Base-by-base conservation (phyloP, 2,797 vertebrate genomes). In the Dermochelys coriacea region DNA sequence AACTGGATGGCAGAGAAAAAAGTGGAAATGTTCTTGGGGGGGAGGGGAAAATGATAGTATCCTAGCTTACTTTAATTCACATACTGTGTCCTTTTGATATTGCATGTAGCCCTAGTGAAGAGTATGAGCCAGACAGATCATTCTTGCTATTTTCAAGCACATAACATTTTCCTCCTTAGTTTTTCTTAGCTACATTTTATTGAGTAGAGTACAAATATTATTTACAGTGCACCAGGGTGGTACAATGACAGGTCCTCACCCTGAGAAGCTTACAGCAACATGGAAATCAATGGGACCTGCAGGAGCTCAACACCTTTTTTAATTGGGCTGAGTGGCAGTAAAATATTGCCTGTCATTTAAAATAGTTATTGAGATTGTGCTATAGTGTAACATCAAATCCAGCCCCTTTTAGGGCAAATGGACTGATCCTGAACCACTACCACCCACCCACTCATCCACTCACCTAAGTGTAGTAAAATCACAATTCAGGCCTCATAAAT, bases 241-340 rank as follows among this genome's bases (percentile, higher is more conserved):
- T 74, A 45, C 21, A 45, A 74, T 74, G 88, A 64, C 79, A 88
- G 29, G 90, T 8, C 0, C 0, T 75, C 91, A 93, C 94, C 87
- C 93, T 95, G 88, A 94, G 86, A 47, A 3, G 95, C 95, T 97
- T 95, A 87, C 92, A 94, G 94, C 93, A 86, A 96, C 96, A 95
- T 19, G n/a, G 87, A 96, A 68, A 88, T 91, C 95, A 87, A 57
- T 50, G 71, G 85, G 31, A 96, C 68, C 75, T 93, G 81, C 86
- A 93, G 88, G 85, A 94, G 23, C 85, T 96, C 85, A 94, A 71
- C 91, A 75, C 29, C 0, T 49, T 81, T 95, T 95, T 93, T 93
- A 96, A 95, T 81, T 57, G 87, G 52, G 50, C 92, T 95, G 85
- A 87, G 79, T 37, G 94, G 93, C 92, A 94, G n/a, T 71, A 93